Evolutionary conservation across 2,888 invertebrate species (phyloP).

Genomic region (Drepana falcataria): DNA sequence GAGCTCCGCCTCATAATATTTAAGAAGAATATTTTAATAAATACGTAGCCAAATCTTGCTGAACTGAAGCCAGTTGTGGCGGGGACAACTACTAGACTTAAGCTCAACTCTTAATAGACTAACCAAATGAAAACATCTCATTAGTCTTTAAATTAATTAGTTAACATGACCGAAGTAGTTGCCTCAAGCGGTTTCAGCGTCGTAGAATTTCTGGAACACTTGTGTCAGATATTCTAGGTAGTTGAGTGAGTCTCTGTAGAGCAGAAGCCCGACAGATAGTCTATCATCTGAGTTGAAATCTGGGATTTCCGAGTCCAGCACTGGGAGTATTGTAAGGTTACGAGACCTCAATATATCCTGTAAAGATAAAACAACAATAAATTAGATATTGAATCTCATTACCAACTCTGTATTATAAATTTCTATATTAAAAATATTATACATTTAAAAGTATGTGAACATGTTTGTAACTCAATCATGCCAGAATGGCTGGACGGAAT

Average conservation of each 20-base stretch:
- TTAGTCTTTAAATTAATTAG: slow-evolving; percentile 19
- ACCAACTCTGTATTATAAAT: no score
- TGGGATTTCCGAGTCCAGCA: slow-evolving; percentile 49
- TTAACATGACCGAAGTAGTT: slow-evolving; percentile 27
- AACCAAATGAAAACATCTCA: slow-evolving; percentile 15
- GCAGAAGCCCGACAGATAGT: slow-evolving; percentile 36
- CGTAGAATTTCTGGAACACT: slow-evolving; percentile 53
- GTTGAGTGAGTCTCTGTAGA: slow-evolving; percentile 63
- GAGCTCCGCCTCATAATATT: slow-evolving; percentile 23
- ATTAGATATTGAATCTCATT: slow-evolving; percentile 2
- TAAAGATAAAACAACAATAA: slow-evolving; percentile 22
- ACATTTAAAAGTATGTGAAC: no score
- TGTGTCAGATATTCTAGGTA: slow-evolving; percentile 59
- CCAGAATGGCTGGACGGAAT: no score
- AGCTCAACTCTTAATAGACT: slow-evolving; percentile 17
- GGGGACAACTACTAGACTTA: background rate
- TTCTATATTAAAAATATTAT: no score
- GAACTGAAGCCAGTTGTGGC: background rate
- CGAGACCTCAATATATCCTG: slow-evolving; percentile 60
- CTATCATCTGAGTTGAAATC: slow-evolving; percentile 37
- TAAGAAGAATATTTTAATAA: slow-evolving; percentile 7
- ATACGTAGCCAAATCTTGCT: slow-evolving; percentile 14
- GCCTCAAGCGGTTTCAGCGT: slow-evolving; percentile 36
- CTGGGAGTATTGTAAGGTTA: slow-evolving; percentile 44
- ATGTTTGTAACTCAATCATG: no score